phyloP scores from a whole-genome alignment of 2,797 vertebrate species.

The Presbytis comata region DNA sequence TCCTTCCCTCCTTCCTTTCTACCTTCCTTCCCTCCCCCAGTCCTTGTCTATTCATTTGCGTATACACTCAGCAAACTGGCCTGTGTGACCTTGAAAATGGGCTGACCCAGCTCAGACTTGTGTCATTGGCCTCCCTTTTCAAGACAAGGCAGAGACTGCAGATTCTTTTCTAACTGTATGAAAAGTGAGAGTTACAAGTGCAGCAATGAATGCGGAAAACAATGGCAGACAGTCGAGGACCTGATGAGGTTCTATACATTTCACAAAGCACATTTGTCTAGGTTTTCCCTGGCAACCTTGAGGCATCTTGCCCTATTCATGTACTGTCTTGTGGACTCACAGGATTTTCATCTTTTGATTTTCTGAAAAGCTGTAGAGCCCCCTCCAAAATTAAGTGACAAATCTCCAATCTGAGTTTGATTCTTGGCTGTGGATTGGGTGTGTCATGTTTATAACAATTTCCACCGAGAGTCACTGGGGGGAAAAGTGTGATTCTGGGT shows the following conservation, averaged over 20 bases:
- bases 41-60: not conserved
- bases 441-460: not conserved
- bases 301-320: constrained; percentile 77
- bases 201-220: constrained; percentile 78
- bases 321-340: constrained; percentile 71
- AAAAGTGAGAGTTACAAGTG: constrained; percentile 79
- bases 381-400: constrained; percentile 58
- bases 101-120: constrained; percentile 69
- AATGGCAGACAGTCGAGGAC: constrained; percentile 76
- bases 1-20: too few species aligned
- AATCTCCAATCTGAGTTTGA: not conserved
- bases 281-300: constrained; percentile 79
- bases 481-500: not conserved
- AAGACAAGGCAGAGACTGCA: constrained; percentile 79
- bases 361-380: not conserved
- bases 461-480: not conserved
- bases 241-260: constrained; percentile 79
- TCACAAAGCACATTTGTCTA: constrained; percentile 83
- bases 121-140: constrained; percentile 69
- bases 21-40: too few species aligned
- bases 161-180: constrained; percentile 79
- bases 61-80: not conserved
- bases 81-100: constrained; percentile 60
- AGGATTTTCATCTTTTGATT: constrained; percentile 75
- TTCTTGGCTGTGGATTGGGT: not conserved